Evolutionary conservation across 2,888 invertebrate genomes (phyloP).

Genomic region (Rosalia funebris): DNA sequence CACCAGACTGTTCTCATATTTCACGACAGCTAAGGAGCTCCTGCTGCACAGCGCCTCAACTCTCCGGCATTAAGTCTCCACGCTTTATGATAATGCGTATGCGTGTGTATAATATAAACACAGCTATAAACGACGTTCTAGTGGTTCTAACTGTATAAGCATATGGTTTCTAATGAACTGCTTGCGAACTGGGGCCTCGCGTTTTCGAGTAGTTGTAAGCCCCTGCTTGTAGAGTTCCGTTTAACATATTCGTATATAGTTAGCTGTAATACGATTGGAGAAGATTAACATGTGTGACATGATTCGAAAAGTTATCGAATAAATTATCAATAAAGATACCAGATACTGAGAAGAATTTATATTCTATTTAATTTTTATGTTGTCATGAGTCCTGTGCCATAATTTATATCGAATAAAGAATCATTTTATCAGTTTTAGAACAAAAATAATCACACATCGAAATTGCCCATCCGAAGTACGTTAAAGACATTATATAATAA

Average conservation of each 20-base stretch:
- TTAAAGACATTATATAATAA: too few relatives aligned
- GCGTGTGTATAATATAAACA: conserved; percentile 34
- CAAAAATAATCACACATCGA: too few relatives aligned
- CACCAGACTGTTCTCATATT: neutral
- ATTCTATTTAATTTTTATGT: too few relatives aligned
- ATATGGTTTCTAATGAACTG: conserved; percentile 7
- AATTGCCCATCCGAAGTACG: too few relatives aligned
- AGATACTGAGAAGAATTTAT: too few relatives aligned
- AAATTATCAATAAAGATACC: too few relatives aligned
- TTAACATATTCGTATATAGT: neutral
- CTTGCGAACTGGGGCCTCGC: neutral
- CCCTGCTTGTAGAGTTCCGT: neutral
- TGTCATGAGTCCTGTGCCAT: too few relatives aligned
- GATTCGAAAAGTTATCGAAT: too few relatives aligned
- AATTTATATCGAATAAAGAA: too few relatives aligned
- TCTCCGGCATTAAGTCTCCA: conserved; percentile 32
- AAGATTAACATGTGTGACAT: too few relatives aligned
- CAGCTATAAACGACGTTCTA: conserved; percentile 7
- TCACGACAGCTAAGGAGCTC: neutral
- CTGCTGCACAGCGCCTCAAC: neutral
- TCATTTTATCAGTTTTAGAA: too few relatives aligned
- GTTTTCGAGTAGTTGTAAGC: neutral
- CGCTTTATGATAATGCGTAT: conserved; percentile 32
- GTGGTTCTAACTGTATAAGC: neutral
- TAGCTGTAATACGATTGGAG: too few relatives aligned